Evolutionary conservation across 1,140 invertebrate genomes (phyloP).

Genomic region (Mylabris phalerata): DNA sequence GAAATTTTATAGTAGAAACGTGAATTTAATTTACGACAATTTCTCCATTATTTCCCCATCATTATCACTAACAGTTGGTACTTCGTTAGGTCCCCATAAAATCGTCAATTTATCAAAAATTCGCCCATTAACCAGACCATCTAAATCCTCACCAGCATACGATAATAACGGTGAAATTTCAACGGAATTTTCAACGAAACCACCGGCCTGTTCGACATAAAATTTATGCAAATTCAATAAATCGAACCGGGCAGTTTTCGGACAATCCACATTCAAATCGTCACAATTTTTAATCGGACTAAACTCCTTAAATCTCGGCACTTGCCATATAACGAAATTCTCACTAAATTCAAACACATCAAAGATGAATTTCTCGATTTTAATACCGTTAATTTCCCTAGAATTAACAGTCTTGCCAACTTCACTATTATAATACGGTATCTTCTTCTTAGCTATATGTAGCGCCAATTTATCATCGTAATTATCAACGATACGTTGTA

Average conservation of each 20-base stretch:
- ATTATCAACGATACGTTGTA: conserved; percentile 57
- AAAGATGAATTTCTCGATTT: conserved; percentile 99
- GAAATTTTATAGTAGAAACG: no score
- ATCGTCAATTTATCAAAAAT: conserved; percentile 19
- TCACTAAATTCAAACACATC: conserved; percentile 93
- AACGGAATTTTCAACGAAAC: conserved; percentile 61
- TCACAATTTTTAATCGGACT: conserved; percentile 95
- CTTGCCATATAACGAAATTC: conserved; percentile 91
- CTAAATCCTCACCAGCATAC: conserved; percentile 81
- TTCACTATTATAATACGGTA: conserved; percentile 69
- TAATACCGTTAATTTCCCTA: conserved; percentile 80
- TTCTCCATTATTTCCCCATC: no score
- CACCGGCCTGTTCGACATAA: conserved; percentile 81
- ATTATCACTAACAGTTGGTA: no score
- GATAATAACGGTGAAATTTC: conserved; percentile 91
- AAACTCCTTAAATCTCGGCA: conserved; percentile 87
- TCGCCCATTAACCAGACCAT: conserved; percentile 26
- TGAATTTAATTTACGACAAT: no score
- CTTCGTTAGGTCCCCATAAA: not conserved
- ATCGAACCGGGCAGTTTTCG: conserved; percentile 77
- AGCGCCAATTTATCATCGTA: conserved; percentile 71
- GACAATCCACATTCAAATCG: conserved; percentile 79
- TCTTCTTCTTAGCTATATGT: conserved; percentile 97
- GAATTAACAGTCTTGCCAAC: conserved; percentile 62
- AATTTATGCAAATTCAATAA: conserved; percentile 75